A percentile compares a stretch with the other conserved stretches of the same genome.
phyloP scores from a whole-genome alignment of 2,888 invertebrate species.

The Antitype chi region DNA sequence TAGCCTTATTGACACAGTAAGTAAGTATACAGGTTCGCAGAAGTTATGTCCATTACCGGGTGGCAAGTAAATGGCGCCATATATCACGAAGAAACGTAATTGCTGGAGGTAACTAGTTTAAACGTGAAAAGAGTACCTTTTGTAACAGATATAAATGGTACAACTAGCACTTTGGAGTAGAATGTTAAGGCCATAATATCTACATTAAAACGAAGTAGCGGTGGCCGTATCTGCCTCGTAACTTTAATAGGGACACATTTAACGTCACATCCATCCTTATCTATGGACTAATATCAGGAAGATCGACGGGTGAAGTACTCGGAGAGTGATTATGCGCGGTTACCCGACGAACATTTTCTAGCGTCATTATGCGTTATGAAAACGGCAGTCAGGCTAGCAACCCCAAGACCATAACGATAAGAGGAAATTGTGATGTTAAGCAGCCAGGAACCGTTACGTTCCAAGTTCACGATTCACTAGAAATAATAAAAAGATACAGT shows the following conservation, averaged over 20 bases:
- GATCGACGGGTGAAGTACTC: slow-evolving; percentile 65
- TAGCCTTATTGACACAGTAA: slow-evolving; percentile 36
- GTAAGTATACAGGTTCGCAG: slow-evolving; percentile 21
- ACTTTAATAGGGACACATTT: slow-evolving; percentile 62
- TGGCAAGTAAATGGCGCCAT: slow-evolving; percentile 56
- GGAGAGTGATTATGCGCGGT: slow-evolving; percentile 71
- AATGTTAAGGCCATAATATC: slow-evolving; percentile 47
- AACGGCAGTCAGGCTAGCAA: slow-evolving; percentile 68
- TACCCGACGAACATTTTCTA: slow-evolving; percentile 72
- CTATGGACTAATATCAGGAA: slow-evolving; percentile 62
- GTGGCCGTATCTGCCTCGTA: slow-evolving; percentile 53
- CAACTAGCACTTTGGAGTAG: slow-evolving; percentile 37
- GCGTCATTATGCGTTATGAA: slow-evolving; percentile 74
- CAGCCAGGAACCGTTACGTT: slow-evolving; percentile 64
- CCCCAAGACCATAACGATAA: slow-evolving; percentile 70
- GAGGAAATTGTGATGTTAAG: slow-evolving; percentile 68
- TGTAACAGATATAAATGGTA: slow-evolving; percentile 45
- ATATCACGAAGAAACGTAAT: slow-evolving; percentile 59
- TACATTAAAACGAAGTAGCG: slow-evolving; percentile 53
- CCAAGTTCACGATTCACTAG: slow-evolving; percentile 71
- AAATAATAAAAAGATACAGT: slow-evolving; percentile 79
- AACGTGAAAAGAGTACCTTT: slow-evolving; percentile 54
- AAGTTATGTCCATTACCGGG: slow-evolving; percentile 51
- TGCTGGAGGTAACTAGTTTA: slow-evolving; percentile 54
- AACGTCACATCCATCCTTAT: slow-evolving; percentile 63